Base-by-base conservation (phyloP, 2,113 vertebrate species). In the Dipodomys merriami region DNA sequence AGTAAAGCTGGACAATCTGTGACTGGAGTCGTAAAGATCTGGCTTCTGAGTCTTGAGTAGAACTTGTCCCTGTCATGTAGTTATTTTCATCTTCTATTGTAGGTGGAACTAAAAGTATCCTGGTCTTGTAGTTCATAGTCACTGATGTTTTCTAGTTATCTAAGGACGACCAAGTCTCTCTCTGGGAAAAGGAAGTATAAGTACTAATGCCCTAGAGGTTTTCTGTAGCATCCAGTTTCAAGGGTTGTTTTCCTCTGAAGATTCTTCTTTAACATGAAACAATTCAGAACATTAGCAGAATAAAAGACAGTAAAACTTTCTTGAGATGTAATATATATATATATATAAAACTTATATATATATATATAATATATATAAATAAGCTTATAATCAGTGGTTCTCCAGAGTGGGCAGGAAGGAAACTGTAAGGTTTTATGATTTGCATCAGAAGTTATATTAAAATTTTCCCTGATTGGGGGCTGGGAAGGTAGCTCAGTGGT, bases 141-240 rank as follows among this genome's bases (percentile, higher is more conserved):
- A 83, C 29, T 78, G 33, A 27, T 60, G 39, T 88, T 94, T 94
- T 65, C 46, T 49, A 76, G 67, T 87, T 91, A 86, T 79, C 64
- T 81, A 89, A 83, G 23, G 16, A 39, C 83, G n/a, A 89, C 57
- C 69, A 80, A 79, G 23, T 57, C 6, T 69, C 76, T 86, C n/a
- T 89, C 65, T 78, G 44, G 91, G 19, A 94, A 65, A 91, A 65
- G 64, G 78, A 25, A 35, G 83, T 83, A 49, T 94, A 83, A 94
- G 57, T 68, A 86, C 49, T 12, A 83, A 15, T 3, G 80, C 74
- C 27, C 49, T 44, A 35, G 13, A 22, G 25, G 69, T 79, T 73
- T 87, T 33, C n/a, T 90, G 6, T 62, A 64, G 27, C 35, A 5
- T 68, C 23, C 9, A 71, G 5, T 20, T 16, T 39, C 30, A 77